phyloP scores from a whole-genome alignment of 92 coral and sea anemone genomes.

The Epizoanthus scotinus region DNA sequence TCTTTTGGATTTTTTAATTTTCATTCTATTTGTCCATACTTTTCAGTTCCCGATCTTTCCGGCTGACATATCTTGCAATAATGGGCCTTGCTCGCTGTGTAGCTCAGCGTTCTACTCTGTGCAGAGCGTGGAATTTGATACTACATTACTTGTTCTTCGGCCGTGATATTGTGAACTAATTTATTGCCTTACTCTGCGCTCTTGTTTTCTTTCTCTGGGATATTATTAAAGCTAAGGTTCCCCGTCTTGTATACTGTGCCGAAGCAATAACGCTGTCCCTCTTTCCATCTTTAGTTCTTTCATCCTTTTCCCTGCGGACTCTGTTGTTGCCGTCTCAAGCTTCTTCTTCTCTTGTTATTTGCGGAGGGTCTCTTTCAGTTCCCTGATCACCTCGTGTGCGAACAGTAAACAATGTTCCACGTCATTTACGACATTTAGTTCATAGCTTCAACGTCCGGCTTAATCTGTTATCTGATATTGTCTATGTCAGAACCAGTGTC shows the following conservation, averaged over 20 bases:
- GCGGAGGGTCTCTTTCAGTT: too few relatives aligned
- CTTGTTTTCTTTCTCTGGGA: not conserved
- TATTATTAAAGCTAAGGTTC: not conserved
- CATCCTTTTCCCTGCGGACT: not conserved
- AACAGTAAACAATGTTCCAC: too few relatives aligned
- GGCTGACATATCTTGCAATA: not conserved
- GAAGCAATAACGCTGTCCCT: not conserved
- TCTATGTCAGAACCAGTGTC: too few relatives aligned
- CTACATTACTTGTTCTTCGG: not conserved
- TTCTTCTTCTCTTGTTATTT: not conserved
- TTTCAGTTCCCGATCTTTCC: not conserved
- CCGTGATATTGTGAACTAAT: not conserved
- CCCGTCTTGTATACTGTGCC: too few relatives aligned
- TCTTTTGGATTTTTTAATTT: not conserved
- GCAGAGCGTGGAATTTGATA: not conserved
- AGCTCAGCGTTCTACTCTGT: not conserved
- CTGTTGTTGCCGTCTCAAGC: not conserved
- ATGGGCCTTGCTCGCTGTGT: not conserved
- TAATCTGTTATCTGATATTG: too few relatives aligned
- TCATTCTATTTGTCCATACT: not conserved
- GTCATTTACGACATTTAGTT: too few relatives aligned
- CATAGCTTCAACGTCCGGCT: too few relatives aligned
- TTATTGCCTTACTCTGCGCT: not conserved
- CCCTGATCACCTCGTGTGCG: too few relatives aligned
- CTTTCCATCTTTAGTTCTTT: not conserved